phyloP scores from a whole-genome alignment of 1,140 invertebrate species.

The Drosophila dunni region DNA sequence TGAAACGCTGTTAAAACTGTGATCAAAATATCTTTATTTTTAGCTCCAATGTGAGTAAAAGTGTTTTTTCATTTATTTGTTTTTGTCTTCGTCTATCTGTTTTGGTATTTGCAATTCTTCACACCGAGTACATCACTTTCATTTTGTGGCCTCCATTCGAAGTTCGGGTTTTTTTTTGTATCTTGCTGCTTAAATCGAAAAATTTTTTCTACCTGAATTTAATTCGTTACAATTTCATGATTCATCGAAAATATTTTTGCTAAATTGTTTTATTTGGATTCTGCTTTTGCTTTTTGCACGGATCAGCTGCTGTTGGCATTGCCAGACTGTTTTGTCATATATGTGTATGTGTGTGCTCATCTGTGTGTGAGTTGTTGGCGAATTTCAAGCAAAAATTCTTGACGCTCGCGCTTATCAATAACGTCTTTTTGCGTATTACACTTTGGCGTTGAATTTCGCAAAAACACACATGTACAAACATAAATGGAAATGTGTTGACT shows the following conservation, averaged over 20 bases:
- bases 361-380: conserved; percentile 6
- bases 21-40: not conserved
- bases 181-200: conserved; percentile 23
- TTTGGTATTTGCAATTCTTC: conserved; percentile 46
- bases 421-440: conserved; percentile 46
- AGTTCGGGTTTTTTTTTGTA: conserved; percentile 12
- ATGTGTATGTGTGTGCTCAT: conserved; percentile 6
- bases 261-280: conserved; percentile 38
- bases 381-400: conserved; percentile 38
- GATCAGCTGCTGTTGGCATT: conserved; percentile 65
- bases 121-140: conserved; percentile 62
- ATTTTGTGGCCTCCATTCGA: conserved; percentile 45
- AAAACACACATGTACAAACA: conserved; percentile 21
- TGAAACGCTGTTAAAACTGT: not conserved
- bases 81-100: conserved; percentile 27
- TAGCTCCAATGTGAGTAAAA: conserved; percentile 29
- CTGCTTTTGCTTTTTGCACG: conserved; percentile 14
- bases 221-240: conserved; percentile 39
- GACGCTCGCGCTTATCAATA: conserved; percentile 64
- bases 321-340: conserved; percentile 50
- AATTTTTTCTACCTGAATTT: conserved; percentile 30
- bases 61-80: conserved; percentile 7
- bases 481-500: conserved; percentile 29
- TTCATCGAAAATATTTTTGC: conserved; percentile 38
- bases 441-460: conserved; percentile 50